phyloP scores from a whole-genome alignment of 92 coral and sea anemone genomes.

The Phenganax stokvisi region DNA sequence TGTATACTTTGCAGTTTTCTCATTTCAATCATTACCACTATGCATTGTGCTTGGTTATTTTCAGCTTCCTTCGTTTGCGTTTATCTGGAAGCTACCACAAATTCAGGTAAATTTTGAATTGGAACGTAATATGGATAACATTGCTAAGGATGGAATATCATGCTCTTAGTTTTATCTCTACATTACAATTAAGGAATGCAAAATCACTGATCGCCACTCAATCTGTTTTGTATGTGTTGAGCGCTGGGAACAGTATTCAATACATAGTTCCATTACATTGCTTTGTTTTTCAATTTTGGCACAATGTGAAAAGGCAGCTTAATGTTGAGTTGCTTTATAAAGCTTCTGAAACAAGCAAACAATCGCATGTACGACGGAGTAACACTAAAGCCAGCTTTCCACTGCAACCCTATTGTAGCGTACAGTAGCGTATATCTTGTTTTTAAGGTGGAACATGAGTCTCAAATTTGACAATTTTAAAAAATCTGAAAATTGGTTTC shows the following conservation, averaged over 20 bases:
- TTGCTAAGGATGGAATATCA: background rate
- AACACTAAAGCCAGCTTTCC: background rate
- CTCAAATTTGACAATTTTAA: too few relatives aligned
- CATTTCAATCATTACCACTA: background rate
- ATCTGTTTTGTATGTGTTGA: background rate
- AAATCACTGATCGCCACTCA: slow-evolving; percentile 12
- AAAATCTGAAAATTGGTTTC: too few relatives aligned
- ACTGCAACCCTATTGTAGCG: too few relatives aligned
- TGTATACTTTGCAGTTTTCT: background rate
- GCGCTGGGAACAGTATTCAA: background rate
- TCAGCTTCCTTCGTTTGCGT: background rate
- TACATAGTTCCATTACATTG: background rate
- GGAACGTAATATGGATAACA: background rate
- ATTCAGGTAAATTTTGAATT: background rate
- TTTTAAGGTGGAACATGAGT: too few relatives aligned
- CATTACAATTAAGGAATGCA: slow-evolving; percentile 12
- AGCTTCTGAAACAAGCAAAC: slow-evolving; percentile 8
- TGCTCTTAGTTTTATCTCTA: background rate
- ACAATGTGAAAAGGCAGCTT: background rate
- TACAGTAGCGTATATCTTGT: too few relatives aligned
- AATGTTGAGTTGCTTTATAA: slow-evolving; percentile 16
- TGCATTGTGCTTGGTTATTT: background rate
- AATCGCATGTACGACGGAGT: slow-evolving; percentile 15
- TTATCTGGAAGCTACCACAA: background rate
- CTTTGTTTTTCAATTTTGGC: background rate